Evolutionary conservation across 2,888 invertebrate genomes (phyloP).

Genomic region (Allophyes oxyacanthae): DNA sequence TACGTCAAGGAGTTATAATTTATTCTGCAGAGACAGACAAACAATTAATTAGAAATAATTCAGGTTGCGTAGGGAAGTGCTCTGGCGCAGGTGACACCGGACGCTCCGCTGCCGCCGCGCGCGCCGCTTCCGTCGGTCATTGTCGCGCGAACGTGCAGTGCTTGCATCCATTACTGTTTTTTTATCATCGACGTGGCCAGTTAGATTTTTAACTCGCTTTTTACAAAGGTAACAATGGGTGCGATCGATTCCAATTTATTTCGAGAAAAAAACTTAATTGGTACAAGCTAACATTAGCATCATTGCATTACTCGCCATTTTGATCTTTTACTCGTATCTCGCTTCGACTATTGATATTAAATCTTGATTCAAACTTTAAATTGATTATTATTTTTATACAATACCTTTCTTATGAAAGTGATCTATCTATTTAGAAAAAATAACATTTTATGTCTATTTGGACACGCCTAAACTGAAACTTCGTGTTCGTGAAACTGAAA

Average conservation of each 20-base stretch:
- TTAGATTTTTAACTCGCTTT: conserved; percentile 41
- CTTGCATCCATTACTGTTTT: conserved; percentile 48
- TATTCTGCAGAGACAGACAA: conserved; percentile 43
- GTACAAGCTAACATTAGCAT: conserved; percentile 8
- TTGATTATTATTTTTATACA: too few relatives aligned
- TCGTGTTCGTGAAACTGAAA: too few relatives aligned
- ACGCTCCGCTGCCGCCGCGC: conserved; percentile 68
- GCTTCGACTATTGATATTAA: too few relatives aligned
- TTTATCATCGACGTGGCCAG: conserved; percentile 36
- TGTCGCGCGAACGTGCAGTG: conserved; percentile 64
- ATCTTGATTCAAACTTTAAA: too few relatives aligned
- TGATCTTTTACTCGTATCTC: too few relatives aligned
- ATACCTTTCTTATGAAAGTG: too few relatives aligned
- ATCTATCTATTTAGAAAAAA: too few relatives aligned
- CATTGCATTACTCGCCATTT: conserved; percentile 2
- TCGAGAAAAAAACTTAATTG: conserved; percentile 31
- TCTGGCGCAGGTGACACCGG: conserved; percentile 67
- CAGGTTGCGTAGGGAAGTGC: conserved; percentile 64
- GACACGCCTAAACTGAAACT: too few relatives aligned
- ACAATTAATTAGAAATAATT: conserved; percentile 59
- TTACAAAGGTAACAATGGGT: conserved; percentile 37
- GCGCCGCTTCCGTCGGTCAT: conserved; percentile 70
- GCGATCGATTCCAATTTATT: conserved; percentile 34
- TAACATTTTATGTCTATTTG: too few relatives aligned
- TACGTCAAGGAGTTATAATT: conserved; percentile 39